Evolutionary conservation across 2,888 invertebrate species (phyloP), one percentile per base, ranked within the genome.

Genomic region (Tiliacea citrago): DNA sequence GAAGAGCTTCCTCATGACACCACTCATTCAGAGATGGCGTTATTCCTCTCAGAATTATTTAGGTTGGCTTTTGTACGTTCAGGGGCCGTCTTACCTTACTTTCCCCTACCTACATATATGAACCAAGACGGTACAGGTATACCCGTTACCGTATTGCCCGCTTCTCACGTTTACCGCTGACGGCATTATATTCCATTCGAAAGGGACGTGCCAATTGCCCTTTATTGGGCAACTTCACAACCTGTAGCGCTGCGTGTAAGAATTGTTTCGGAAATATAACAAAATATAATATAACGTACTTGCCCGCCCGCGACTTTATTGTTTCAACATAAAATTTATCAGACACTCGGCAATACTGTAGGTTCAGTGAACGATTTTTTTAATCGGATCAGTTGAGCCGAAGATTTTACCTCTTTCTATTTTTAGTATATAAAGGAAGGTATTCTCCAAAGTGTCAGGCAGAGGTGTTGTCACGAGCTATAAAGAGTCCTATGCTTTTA

Each of bases 121-220:
- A 21, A 60, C 10, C 16, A 0, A 45, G 16, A n/a, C 6, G n/a
- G 1, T 12, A 29, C 18, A 35, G 12, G 5, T 29, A 51, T 39
- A 51, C 53, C n/a, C 39, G 12, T 21, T 55, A 35, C 39, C 21
- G 2, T 79, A 66, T 73, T 24, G 29, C 73, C 60, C 73, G 55
- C 79, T 60, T 79, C 13, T 55, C 79, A 29, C 79, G 10, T 72
- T 66, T 61, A 66, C 73, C 35, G 65, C 55, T 77, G 65, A 49
- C 53, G 60, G 24, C 35, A 79, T 79, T 79, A 72, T 72, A 65
- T 72, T 55, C 24, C 45, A 63, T 75, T 57, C 42, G 49, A 61
- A 55, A 66, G 49, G 53, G 53, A 77, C 77, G 77, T 77, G 77
- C 73, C 73, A 53, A 79, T 61, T 61, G 73, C 60, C 49, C n/a